Evolutionary conservation across 1,140 invertebrate species (phyloP), one percentile per base, ranked within the genome.

Genomic region (Diprion similis): DNA sequence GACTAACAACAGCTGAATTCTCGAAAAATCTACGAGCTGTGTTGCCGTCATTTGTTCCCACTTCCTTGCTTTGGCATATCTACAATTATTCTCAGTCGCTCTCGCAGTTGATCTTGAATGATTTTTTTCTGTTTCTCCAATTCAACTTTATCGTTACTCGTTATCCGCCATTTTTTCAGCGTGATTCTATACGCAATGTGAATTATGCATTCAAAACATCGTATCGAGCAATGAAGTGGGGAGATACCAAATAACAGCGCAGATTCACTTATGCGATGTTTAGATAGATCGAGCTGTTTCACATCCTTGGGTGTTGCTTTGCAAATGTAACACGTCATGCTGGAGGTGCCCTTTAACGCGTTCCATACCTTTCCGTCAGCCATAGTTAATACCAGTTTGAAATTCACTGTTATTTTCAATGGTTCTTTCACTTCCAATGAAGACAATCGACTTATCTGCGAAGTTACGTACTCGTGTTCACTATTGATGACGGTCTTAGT

Each of bases 21-120:
- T 46, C 11, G 70, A 81, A 81, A 17, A 77, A 81, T 71, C 65
- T 73, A 47, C 76, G 46, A 19, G 79, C 76, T 1, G 78, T 78
- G 66, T 81, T 81, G 0, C 79, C 79, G 51, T 79, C 76, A 70
- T 81, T 81, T 3, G 68, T 79, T 2, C 2, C 76, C 75, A 10
- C 11, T 67, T 68, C 73, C 59, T 73, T 75, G 79, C 47, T 78
- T 80, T 46, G 59, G 24, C 51, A 74, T 24, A 77, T 80, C 78
- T 37, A 80, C 71, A 37, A 6, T 37, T 37, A 37, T 47, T 24
- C 46, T 15, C 71, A 48, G 66, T 37, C 24, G 18, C 37, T 68
- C 69, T 73, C 13, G 45, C 6, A 15, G 65, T 17, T 19, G 24
- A 18, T 66, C 64, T 15, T 15, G 46, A 45, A 9, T 68, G 8